Percentiles rank a stretch among this genome's conserved stretches.
These are phyloP conservation scores for Zaprionus davidi DNA, from an alignment of 1,140 invertebrate species.

Conservation along the genomic window DNA sequence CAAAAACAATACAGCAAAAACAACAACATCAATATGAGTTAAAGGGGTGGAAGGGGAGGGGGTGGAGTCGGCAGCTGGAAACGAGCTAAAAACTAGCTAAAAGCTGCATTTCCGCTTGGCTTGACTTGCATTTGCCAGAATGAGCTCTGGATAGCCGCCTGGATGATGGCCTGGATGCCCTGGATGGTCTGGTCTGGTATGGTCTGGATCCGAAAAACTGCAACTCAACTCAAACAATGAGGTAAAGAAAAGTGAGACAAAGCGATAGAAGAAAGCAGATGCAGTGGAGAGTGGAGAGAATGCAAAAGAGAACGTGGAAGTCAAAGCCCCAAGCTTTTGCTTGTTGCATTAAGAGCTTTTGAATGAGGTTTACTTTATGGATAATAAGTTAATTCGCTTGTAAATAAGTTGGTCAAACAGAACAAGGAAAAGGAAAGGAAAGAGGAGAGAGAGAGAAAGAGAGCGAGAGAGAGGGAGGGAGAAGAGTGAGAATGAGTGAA, in stretches of 20 bases:
- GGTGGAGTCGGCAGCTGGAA: slow-evolving; percentile 43
- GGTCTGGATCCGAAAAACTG: slow-evolving; percentile 45
- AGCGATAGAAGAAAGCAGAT: slow-evolving; percentile 15
- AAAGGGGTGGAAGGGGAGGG: too few relatives aligned
- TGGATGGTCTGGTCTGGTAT: slow-evolving; percentile 10
- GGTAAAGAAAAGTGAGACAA: slow-evolving; percentile 47
- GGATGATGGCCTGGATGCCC: slow-evolving; percentile 31
- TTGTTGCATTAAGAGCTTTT: slow-evolving; percentile 72
- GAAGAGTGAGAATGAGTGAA: not conserved
- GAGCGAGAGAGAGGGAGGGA: not conserved
- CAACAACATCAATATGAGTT: slow-evolving; percentile 35
- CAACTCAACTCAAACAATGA: slow-evolving; percentile 73
- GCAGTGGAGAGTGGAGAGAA: slow-evolving; percentile 31
- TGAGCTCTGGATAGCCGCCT: slow-evolving; percentile 1
- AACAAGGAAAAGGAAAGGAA: slow-evolving; percentile 1
- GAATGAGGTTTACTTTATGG: slow-evolving; percentile 81
- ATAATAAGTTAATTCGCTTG: slow-evolving; percentile 81
- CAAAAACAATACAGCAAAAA: slow-evolving; percentile 51
- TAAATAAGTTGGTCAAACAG: slow-evolving; percentile 79
- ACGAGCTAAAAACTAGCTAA: slow-evolving; percentile 79
- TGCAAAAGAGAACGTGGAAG: not conserved
- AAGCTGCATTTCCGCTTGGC: slow-evolving; percentile 79
- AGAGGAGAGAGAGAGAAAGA: not conserved
- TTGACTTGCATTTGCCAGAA: slow-evolving; percentile 56
- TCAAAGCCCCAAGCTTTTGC: slow-evolving; percentile 45